Conservation (phyloP, 1,140 invertebrate genomes). For the Chymomyza costata region DNA sequence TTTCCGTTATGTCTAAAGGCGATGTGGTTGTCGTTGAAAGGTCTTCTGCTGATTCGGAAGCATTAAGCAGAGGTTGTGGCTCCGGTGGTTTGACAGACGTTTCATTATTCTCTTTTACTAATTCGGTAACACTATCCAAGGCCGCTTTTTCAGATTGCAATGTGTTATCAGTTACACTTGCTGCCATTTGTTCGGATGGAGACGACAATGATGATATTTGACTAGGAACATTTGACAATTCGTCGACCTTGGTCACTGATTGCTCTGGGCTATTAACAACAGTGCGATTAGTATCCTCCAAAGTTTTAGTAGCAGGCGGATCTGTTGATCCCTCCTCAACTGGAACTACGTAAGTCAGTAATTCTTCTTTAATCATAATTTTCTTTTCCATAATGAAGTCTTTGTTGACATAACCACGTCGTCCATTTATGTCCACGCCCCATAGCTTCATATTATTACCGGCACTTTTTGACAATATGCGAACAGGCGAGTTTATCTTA, state of each 20-base stretch:
- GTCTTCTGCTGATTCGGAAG: conserved; percentile 43
- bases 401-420: conserved; percentile 82
- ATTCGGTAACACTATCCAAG: too few relatives aligned
- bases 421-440: conserved; percentile 83
- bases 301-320: too few relatives aligned
- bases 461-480: conserved; percentile 83
- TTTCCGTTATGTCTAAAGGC: conserved; percentile 27
- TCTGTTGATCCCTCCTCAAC: conserved; percentile 29
- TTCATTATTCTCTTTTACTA: neutral
- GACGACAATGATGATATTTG: too few relatives aligned
- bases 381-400: conserved; percentile 74
- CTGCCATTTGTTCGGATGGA: too few relatives aligned
- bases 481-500: conserved; percentile 78
- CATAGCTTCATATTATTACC: conserved; percentile 81
- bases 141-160: too few relatives aligned
- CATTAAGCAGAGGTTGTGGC: conserved; percentile 32
- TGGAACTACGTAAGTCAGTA: conserved; percentile 44
- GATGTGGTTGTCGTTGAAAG: conserved; percentile 44
- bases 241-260: too few relatives aligned
- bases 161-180: too few relatives aligned
- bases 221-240: too few relatives aligned
- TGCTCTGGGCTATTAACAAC: too few relatives aligned
- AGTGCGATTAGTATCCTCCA: too few relatives aligned
- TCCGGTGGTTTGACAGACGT: neutral
- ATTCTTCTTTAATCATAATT: conserved; percentile 28